phyloP scores from a whole-genome alignment of 2,888 invertebrate species.

The Marronus borbonicus region DNA sequence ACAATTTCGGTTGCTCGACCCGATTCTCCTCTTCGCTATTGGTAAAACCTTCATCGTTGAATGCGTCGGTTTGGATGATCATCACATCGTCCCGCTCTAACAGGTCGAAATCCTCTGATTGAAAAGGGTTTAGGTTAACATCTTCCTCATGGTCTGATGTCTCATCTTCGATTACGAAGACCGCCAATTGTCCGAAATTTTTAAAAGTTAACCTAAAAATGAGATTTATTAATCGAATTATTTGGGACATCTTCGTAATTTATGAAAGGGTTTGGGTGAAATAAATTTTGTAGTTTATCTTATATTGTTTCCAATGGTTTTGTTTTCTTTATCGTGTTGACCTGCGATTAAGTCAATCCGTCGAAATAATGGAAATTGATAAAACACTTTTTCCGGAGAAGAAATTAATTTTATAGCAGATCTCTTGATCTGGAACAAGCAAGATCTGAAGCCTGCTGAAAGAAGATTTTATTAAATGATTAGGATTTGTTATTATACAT shows the following conservation, averaged over 20 bases:
- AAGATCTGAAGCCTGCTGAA: too few species aligned
- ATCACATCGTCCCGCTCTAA: not conserved
- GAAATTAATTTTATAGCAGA: too few species aligned
- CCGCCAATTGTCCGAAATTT: slow-evolving; percentile 46
- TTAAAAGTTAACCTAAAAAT: slow-evolving; percentile 49
- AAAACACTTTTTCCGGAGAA: too few species aligned
- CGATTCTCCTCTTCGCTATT: slow-evolving; percentile 9
- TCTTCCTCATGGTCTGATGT: slow-evolving; percentile 26
- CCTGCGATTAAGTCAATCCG: too few species aligned
- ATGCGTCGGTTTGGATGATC: not conserved
- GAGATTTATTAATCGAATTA: slow-evolving; percentile 26
- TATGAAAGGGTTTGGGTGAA: not conserved
- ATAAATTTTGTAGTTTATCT: too few species aligned
- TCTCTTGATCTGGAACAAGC: too few species aligned
- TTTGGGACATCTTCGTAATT: not conserved
- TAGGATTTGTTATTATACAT: too few species aligned
- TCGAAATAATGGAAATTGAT: too few species aligned
- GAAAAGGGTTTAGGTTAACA: too few species aligned
- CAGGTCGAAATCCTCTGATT: not conserved
- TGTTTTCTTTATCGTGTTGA: too few species aligned
- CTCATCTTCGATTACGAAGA: slow-evolving; percentile 29
- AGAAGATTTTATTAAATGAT: too few species aligned
- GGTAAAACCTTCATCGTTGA: not conserved
- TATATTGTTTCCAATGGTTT: too few species aligned
- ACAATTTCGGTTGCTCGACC: not conserved